Percentiles rank a stretch among this genome's conserved stretches.
Evolutionary conservation across 2,113 vertebrate genomes (phyloP).

Genomic region (Onychostruthus taczanowskii): DNA sequence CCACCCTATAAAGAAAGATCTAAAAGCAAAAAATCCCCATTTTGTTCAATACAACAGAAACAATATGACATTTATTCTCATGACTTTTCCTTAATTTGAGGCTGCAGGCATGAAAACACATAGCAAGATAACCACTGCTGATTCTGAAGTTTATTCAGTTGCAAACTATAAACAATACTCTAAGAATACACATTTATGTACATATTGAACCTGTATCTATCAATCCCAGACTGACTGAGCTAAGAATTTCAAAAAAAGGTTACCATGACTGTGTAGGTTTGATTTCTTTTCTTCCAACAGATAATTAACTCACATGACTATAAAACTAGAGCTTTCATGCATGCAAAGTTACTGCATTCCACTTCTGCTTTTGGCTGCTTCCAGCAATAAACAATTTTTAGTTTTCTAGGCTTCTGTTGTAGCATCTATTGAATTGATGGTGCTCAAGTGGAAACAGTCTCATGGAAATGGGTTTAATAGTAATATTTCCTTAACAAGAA

Average conservation of each 20-base stretch:
- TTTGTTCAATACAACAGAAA: background rate
- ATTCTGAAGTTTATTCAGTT: background rate
- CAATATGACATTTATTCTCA: background rate
- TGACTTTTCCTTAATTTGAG: background rate
- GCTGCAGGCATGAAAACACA: background rate
- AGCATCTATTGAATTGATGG: background rate
- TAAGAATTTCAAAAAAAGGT: background rate
- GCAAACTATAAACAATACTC: background rate
- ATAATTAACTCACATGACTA: background rate
- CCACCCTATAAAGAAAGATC: background rate
- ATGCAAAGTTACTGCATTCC: background rate
- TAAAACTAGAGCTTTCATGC: background rate
- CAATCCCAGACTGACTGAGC: background rate
- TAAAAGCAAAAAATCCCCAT: background rate
- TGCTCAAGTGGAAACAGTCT: background rate
- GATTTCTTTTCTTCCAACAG: background rate
- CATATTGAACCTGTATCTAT: background rate
- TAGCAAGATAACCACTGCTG: background rate
- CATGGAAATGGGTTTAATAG: background rate
- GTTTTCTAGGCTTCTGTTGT: background rate
- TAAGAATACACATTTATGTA: background rate
- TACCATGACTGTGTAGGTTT: background rate
- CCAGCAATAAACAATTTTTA: background rate
- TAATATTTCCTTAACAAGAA: background rate
- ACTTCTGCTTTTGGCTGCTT: background rate